phyloP scores from a whole-genome alignment of 1,140 invertebrate species.

The Pygmarrhopalites habei region DNA sequence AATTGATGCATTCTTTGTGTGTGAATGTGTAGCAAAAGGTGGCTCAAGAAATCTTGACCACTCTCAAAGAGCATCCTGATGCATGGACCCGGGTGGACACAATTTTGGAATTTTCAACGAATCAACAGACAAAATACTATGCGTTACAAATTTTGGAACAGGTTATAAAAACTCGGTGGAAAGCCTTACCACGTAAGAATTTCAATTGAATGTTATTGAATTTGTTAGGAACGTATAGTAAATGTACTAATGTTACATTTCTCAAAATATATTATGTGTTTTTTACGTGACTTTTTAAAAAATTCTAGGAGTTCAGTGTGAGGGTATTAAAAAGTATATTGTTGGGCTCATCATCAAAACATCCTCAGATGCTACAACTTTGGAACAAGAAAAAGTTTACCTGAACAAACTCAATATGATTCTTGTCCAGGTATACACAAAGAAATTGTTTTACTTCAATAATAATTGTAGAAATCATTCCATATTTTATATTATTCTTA shows the following conservation, averaged over 20 bases:
- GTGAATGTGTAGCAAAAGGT: slow-evolving; percentile 72
- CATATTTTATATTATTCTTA: too few species aligned
- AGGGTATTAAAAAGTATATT: slow-evolving; percentile 98
- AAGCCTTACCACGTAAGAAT: slow-evolving; percentile 90
- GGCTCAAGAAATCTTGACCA: slow-evolving; percentile 90
- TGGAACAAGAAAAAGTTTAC: slow-evolving; percentile 93
- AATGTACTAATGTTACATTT: too few species aligned
- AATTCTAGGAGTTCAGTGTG: slow-evolving; percentile 99
- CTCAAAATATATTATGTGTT: too few species aligned
- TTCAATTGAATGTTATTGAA: too few species aligned
- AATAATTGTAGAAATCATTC: too few species aligned
- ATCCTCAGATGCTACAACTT: slow-evolving; percentile 78
- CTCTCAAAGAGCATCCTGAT: slow-evolving; percentile 95
- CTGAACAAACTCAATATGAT: slow-evolving; percentile 99
- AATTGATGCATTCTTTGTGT: slow-evolving; percentile 19
- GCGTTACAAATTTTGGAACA: slow-evolving; percentile 98
- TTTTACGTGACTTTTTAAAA: too few species aligned
- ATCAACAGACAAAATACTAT: slow-evolving; percentile 99
- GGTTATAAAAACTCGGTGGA: slow-evolving; percentile 98
- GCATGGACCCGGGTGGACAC: slow-evolving; percentile 98
- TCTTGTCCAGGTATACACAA: slow-evolving; percentile 79
- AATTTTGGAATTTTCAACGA: slow-evolving; percentile 87
- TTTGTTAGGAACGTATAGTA: too few species aligned
- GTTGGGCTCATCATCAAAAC: slow-evolving; percentile 98
- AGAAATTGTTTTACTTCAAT: too few species aligned